These are phyloP conservation scores for Calidris pugnax DNA, from an alignment of 2,113 vertebrate species.

Conservation along the genomic window DNA sequence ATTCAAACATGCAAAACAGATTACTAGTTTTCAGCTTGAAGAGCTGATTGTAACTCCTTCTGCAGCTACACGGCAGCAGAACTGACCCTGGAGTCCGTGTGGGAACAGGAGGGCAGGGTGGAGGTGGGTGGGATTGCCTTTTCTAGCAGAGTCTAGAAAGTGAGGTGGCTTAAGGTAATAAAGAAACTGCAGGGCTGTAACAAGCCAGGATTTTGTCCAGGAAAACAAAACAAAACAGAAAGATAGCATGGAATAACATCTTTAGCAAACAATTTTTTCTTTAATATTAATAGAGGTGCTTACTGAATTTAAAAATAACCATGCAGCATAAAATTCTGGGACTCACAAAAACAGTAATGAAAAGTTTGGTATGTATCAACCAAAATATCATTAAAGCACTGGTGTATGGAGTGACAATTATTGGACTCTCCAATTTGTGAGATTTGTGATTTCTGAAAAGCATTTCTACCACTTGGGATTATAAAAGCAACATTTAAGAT, in stretches of 20 bases:
- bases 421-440: background rate
- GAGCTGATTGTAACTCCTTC: background rate
- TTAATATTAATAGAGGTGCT: background rate
- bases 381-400: background rate
- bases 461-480: background rate
- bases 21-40: background rate
- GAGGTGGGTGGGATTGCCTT: background rate
- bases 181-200: background rate
- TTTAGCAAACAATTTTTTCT: background rate
- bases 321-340: background rate
- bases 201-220: background rate
- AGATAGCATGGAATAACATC: background rate
- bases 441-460: background rate
- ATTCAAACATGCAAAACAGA: background rate
- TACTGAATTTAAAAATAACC: background rate
- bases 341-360: background rate
- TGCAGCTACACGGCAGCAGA: background rate
- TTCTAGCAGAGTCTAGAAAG: background rate
- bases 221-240: background rate
- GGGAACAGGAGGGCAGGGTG: background rate
- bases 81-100: rapidly evolving
- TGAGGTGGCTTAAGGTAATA: background rate
- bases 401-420: background rate
- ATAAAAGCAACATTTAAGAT: background rate
- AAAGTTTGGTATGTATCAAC: background rate